Base-by-base conservation (phyloP, 2,113 vertebrate species). In the Hippolais icterina region DNA sequence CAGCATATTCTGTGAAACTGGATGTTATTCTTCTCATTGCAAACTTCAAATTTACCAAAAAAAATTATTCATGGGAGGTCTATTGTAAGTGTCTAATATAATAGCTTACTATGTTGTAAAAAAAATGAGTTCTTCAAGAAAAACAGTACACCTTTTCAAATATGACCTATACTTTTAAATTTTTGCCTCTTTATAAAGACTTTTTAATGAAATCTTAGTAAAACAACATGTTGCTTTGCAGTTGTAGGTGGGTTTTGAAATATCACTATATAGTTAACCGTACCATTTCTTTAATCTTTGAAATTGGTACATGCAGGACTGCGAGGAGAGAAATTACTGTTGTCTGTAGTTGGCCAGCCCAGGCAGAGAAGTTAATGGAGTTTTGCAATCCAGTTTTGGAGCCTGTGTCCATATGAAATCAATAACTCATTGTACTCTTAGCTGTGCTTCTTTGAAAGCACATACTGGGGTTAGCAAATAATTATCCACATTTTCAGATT, bases 371-470 rank as follows among this genome's bases (percentile, higher is more conserved):
- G 24, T 78, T 96, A 53, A 71, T 96, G n/a, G 88, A 97, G 33
- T 92, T 98, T 88, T 59, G 91, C 88, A 91, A 91, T 63, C 96
- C 97, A 66, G 89, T 98, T 75, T 77, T 96, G 94, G 94, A 98
- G 83, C 27, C 33, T 33, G 9, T 17, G 41, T 61, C 87, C 37
- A 6, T 57, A 37, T 50, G 50, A 76, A 83, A 66, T 71, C 57
- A 61, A 10, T 66, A 84, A 61, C 22, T 75, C 42, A 39, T 78
- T 53, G 17, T 41, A 52, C 37, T 60, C 29, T 20, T 37, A 80
- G 46, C 63, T 64, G 31, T 31, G 15, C 28, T 69, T 64, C 54
- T 64, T 78, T 68, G 60, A 72, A 63, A 74, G 11, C 44, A 63
- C 23, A 24, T 2, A 2, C 4, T 41, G 41, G 9, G 7, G 6